phyloP scores from a whole-genome alignment of 2,797 vertebrate species.

The Sandelia bainsii region DNA sequence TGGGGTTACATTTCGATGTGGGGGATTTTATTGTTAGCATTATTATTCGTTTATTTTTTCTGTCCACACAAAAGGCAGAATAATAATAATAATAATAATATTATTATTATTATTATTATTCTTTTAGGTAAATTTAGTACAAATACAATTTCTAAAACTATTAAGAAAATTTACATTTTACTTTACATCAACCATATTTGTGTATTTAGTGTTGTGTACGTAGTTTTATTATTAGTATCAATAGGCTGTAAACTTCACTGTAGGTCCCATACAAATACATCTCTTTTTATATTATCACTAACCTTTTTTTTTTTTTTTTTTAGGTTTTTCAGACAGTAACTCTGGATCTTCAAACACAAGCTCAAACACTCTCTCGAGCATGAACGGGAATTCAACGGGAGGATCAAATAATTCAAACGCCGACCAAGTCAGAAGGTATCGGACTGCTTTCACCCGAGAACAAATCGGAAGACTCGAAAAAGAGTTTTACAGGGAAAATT shows the following conservation, averaged over 20 bases:
- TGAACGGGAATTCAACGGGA: slow-evolving; percentile 88
- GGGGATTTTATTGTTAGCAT: neutral
- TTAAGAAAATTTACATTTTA: neutral
- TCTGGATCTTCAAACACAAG: slow-evolving; percentile 89
- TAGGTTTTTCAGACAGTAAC: slow-evolving; percentile 92
- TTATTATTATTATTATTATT: too few species aligned
- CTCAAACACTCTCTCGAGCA: slow-evolving; percentile 86
- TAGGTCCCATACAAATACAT: neutral
- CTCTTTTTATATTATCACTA: neutral
- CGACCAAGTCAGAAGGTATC: slow-evolving; percentile 92
- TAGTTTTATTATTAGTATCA: neutral
- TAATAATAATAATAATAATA: too few species aligned
- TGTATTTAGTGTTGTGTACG: neutral
- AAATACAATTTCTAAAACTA: neutral
- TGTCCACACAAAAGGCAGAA: too few species aligned
- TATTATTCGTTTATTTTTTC: neutral
- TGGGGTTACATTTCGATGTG: neutral
- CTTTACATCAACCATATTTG: too few species aligned
- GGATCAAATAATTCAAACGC: slow-evolving; percentile 88
- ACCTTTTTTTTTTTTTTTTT: slow-evolving; percentile 34
- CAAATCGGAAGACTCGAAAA: slow-evolving; percentile 90
- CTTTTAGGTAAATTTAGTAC: too few species aligned
- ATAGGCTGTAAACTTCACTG: neutral
- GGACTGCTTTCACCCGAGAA: slow-evolving; percentile 89
- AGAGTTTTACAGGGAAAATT: slow-evolving; percentile 91